Evolutionary conservation across 2,888 invertebrate genomes (phyloP).

Genomic region (Melitaea athalia): DNA sequence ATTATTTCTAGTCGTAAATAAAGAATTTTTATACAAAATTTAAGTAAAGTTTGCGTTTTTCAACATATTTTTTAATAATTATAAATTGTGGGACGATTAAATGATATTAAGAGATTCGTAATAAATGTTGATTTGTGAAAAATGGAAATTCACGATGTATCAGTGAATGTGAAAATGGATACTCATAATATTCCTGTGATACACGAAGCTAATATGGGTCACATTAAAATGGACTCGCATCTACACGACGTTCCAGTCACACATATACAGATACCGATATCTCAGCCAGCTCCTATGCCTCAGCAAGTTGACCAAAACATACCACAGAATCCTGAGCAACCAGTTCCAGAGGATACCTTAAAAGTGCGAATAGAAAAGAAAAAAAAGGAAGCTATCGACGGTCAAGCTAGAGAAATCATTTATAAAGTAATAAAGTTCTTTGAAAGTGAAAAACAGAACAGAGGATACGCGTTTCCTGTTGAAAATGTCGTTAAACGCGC

Average conservation of each 20-base stretch:
- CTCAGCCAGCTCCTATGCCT: slow-evolving; percentile 28
- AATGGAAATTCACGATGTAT: slow-evolving; percentile 33
- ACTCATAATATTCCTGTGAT: slow-evolving; percentile 36
- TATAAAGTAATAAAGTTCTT: slow-evolving; percentile 76
- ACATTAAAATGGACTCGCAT: slow-evolving; percentile 30
- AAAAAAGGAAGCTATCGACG: slow-evolving; percentile 75
- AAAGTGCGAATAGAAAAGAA: slow-evolving; percentile 66
- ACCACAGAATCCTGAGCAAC: slow-evolving; percentile 32
- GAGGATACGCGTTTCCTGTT: slow-evolving; percentile 74
- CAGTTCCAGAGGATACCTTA: slow-evolving; percentile 32
- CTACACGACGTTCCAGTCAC: slow-evolving; percentile 33
- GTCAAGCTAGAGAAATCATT: slow-evolving; percentile 74
- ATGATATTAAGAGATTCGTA: slow-evolving; percentile 7
- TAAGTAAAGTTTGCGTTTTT: not conserved
- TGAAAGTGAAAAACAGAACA: slow-evolving; percentile 76
- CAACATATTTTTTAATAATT: not conserved
- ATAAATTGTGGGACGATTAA: slow-evolving; percentile 15
- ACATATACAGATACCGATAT: slow-evolving; percentile 33
- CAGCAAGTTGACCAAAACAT: slow-evolving; percentile 32
- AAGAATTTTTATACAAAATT: slow-evolving; percentile 23
- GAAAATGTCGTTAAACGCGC: slow-evolving; percentile 75
- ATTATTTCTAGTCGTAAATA: slow-evolving; percentile 29
- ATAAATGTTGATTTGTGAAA: slow-evolving; percentile 7
- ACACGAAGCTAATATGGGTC: slow-evolving; percentile 29
- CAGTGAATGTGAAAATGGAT: slow-evolving; percentile 40